Evolutionary conservation across 2,113 vertebrate genomes (phyloP).

Genomic region (Cariama cristata): DNA sequence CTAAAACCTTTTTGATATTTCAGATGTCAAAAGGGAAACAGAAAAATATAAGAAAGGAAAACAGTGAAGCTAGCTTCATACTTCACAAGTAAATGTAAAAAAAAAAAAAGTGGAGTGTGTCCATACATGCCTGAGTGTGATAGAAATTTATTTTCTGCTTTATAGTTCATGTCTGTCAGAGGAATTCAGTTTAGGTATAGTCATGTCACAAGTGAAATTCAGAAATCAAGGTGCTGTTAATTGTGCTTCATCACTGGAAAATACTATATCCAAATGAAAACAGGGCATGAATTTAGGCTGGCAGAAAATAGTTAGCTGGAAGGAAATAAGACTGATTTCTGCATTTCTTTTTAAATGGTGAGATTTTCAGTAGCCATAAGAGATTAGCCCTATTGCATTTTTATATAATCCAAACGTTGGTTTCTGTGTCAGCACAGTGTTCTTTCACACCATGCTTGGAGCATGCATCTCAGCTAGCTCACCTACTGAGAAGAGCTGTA

Average conservation of each 20-base stretch:
- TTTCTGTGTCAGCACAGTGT: neutral
- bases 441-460: neutral
- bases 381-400: neutral
- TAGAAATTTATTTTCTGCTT: neutral
- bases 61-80: neutral
- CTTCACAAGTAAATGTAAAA: neutral
- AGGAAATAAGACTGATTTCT: neutral
- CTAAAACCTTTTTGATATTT: neutral
- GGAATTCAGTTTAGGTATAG: neutral
- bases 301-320: neutral
- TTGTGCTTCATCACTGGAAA: neutral
- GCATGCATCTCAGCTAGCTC: neutral
- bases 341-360: neutral
- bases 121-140: rapidly evolving
- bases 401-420: neutral
- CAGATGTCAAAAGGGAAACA: neutral
- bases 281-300: neutral
- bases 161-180: neutral
- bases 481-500: neutral
- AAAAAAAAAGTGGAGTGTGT: neutral
- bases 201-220: neutral
- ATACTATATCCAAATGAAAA: neutral
- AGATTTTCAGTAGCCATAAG: neutral
- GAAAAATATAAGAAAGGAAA: neutral
- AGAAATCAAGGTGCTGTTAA: neutral